Percentiles rank a stretch among this genome's conserved stretches.
These are phyloP conservation scores for Capitulum mitella DNA, from an alignment of 2,888 invertebrate genomes.

Conservation along the genomic window DNA sequence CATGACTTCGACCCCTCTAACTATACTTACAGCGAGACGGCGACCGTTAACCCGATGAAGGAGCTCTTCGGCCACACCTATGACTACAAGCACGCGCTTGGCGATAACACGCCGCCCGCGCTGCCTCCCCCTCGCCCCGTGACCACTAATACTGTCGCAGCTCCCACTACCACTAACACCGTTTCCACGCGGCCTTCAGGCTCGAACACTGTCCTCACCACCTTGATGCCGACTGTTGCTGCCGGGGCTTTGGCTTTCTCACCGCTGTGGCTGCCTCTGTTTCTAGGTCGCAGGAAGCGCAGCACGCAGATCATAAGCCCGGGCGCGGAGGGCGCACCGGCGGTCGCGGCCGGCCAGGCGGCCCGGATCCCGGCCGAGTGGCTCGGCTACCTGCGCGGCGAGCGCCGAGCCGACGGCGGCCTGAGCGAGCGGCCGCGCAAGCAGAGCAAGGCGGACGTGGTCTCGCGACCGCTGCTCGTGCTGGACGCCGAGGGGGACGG, in stretches of 20 bases:
- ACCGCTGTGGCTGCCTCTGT: constrained; percentile 18
- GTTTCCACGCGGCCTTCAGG: not conserved
- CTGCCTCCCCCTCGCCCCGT: not conserved
- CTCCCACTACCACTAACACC: not conserved
- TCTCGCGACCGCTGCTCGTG: not conserved
- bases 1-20: constrained; percentile 11
- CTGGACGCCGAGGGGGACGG: not conserved
- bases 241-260: constrained; percentile 6
- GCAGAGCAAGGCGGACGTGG: constrained; percentile 17
- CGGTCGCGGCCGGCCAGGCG: not conserved
- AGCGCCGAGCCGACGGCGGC: not conserved
- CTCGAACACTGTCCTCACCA: not conserved
- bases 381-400: not conserved
- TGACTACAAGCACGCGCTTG: not conserved
- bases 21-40: not conserved
- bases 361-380: not conserved
- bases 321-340: not conserved
- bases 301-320: constrained; percentile 3
- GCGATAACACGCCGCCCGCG: not conserved
- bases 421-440: not conserved
- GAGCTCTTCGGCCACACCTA: not conserved
- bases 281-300: constrained; percentile 18
- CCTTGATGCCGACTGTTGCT: not conserved
- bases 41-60: not conserved
- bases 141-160: not conserved